Base-by-base conservation (phyloP, 2,113 vertebrate genomes). In the Dicerorhinus sumatrensis region DNA sequence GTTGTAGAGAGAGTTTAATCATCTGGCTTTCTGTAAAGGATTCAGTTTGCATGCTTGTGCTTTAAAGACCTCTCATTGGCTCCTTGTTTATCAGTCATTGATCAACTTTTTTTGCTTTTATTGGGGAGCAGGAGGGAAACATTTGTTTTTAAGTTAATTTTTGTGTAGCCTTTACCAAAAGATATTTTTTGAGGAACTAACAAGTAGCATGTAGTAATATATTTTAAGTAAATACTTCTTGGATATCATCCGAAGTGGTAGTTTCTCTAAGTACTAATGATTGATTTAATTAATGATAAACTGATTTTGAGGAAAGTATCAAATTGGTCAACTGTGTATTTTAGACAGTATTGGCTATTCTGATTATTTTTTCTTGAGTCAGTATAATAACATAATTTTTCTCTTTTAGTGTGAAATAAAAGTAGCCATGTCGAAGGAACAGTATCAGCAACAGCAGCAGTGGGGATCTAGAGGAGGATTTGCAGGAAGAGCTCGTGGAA, bases 391-490 rank as follows among this genome's bases (percentile, higher is more conserved):
- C 89, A n/a, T 86, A 18, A 63, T 72, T 94, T 76, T 77, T 79
- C 25, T 92, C 85, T 98, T 97, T 70, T 92, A 99, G 99, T 99
- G 99, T 99, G 99, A 99, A 99, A 99, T 99, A 84, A 99, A 99
- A 98, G 99, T 99, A 98, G 99, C 99, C 12, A 99, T 99, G 99
- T 99, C 99, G 9, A 99, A 99, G 98, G 99, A 99, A 67, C 99
- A 99, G 98, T 99, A 99, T 98, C 99, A 99, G 98, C 99, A 99
- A 97, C 99, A 99, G 94, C 99, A 99, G 95, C 99, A 99, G 98
- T 99, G 99, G 99, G 99, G 99, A 12, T 99, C 99, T 91, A 98
- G 99, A 98, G 99, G 99, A 67, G 99, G 99, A 72, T 99, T 99
- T 98, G 98, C 99, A 0, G 99, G 99, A 97, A 99, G 99, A 99